Conservation (phyloP, 2,797 vertebrate species). For the Tinamus major region DNA sequence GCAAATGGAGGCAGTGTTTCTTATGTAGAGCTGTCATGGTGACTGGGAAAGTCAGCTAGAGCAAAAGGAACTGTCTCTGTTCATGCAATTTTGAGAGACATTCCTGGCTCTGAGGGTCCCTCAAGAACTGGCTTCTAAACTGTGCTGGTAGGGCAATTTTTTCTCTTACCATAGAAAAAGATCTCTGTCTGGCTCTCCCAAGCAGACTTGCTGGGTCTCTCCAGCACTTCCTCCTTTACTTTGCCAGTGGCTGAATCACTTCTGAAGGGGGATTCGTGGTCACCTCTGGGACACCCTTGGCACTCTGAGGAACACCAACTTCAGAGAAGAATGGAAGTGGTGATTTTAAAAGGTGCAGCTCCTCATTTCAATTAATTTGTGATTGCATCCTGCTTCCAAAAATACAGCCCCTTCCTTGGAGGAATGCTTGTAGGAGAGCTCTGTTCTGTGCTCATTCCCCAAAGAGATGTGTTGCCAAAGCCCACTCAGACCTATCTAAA, state of each 20-base stretch:
- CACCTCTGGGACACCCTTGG: too few relatives aligned
- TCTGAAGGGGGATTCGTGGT: background rate
- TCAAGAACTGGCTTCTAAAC: background rate
- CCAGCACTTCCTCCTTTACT: background rate
- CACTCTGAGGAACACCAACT: background rate
- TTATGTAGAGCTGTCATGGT: background rate
- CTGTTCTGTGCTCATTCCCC: background rate
- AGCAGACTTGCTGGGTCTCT: background rate
- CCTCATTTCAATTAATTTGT: background rate
- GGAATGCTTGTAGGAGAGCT: background rate
- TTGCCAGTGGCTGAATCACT: background rate
- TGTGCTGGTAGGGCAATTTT: background rate
- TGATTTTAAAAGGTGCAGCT: background rate
- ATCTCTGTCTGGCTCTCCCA: background rate
- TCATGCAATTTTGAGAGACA: rapidly evolving
- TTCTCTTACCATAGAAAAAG: background rate
- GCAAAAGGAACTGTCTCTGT: background rate
- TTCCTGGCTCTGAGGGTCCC: background rate
- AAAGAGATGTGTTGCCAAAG: rapidly evolving
- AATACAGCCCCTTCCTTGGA: background rate
- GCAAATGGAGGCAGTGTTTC: background rate
- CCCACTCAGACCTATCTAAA: background rate
- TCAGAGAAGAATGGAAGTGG: background rate
- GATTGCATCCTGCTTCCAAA: rapidly evolving
- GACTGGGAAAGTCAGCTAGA: background rate